Conservation (phyloP, 2,888 invertebrate genomes). For the Hydrotaea cyrtoneurina region DNA sequence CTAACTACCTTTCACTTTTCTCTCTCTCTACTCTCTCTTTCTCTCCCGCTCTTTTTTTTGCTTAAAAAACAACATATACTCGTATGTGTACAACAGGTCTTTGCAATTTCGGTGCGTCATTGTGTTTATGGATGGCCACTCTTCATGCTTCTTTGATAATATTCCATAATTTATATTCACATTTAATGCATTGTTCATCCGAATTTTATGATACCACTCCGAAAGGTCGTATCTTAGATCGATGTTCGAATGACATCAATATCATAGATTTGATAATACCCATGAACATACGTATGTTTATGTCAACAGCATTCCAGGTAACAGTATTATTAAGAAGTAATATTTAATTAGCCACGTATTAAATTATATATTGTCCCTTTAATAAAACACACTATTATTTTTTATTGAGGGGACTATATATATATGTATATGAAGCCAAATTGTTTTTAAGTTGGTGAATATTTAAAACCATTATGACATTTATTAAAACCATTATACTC, state of each 20-base stretch:
- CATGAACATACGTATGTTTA: conserved; percentile 76
- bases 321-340: conserved; percentile 47
- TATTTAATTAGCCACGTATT: too few relatives aligned
- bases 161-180: conserved; percentile 80
- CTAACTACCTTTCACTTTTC: conserved; percentile 37
- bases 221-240: conserved; percentile 84
- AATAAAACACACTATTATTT: too few relatives aligned
- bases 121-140: conserved; percentile 76
- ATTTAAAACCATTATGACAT: too few relatives aligned
- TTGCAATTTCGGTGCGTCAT: conserved; percentile 77
- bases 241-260: conserved; percentile 84
- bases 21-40: conserved; percentile 36
- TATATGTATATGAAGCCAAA: too few relatives aligned
- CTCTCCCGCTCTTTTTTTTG: not conserved
- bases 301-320: conserved; percentile 79
- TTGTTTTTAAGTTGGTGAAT: too few relatives aligned
- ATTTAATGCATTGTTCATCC: conserved; percentile 83
- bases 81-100: conserved; percentile 69
- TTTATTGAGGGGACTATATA: too few relatives aligned
- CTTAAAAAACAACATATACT: not conserved
- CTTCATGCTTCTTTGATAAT: conserved; percentile 76
- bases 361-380: too few relatives aligned
- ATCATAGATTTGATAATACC: conserved; percentile 83
- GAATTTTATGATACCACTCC: conserved; percentile 86
- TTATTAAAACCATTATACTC: too few relatives aligned